Evolutionary conservation across 2,888 invertebrate genomes (phyloP), one percentile per base, ranked within the genome.

Genomic region (Daptonema setosum): DNA sequence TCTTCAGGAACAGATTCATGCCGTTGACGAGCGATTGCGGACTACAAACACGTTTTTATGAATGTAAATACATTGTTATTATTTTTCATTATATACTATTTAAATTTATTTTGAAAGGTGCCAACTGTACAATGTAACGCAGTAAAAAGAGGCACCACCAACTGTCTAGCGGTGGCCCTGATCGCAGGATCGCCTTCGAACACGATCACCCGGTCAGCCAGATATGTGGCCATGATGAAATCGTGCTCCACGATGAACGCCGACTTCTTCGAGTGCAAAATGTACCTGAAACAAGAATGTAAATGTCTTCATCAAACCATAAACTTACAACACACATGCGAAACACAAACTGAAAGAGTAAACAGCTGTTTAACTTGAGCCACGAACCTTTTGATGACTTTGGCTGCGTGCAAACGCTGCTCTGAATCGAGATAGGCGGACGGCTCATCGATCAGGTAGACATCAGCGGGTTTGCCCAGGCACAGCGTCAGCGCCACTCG

Each of bases 171-270:
- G 0, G 79, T 80, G 1, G 95, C 87, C 59, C 81, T 73, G 1
- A 90, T 79, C 0, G 93, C 91, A 0, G 97, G 95, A 50, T 76
- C 76, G 53, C 97, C 97, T 70, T 95, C 95, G 72, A 97, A 93
- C 54, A 99, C 95, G 63, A 97, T 91, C 2, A 97, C 97, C 50
- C 95, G 80, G 73, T 99, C 97, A 1, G 95, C 90, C 61, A 97
- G 78, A 73, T 99, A 99, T 0, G 97, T 99, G 22, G 95, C 95
- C 97, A 97, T 99, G 63, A 99, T 99, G 73, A 99, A 97, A 77
- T 97, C 95, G 81, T 97, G 97, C 80, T 97, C 97, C 1, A 97
- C 97, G 22, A 97, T 85, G 72, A 97, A 99, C 17, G 95, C 97
- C 8, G 97, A 97, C 73, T 95, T 90, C 77, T 99, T 99, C 0